Evolutionary conservation across 2,113 vertebrate species (phyloP).

Genomic region (Xenopus borealis): DNA sequence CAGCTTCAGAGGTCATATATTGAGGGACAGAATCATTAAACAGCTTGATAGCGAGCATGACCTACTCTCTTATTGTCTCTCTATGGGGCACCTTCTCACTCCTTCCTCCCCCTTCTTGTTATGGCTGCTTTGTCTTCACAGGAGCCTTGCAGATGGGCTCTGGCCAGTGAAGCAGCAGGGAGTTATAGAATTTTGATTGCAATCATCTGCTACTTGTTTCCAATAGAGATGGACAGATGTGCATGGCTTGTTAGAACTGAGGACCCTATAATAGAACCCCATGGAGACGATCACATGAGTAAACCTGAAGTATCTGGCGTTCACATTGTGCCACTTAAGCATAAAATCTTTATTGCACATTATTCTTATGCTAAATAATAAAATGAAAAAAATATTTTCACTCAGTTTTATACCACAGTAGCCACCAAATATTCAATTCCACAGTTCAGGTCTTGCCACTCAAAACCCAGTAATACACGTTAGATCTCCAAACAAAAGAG

Average conservation of each 20-base stretch:
- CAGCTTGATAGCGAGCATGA: constrained; percentile 1
- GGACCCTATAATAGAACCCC: constrained; percentile 26
- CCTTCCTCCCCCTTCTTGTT: not conserved
- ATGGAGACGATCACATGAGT: not conserved
- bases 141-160: constrained; percentile 3
- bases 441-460: too few relatives aligned
- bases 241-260: not conserved
- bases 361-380: too few relatives aligned
- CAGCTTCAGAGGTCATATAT: constrained; percentile 4
- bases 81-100: not conserved
- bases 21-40: constrained; percentile 3
- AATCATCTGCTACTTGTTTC: constrained; percentile 38
- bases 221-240: constrained; percentile 29
- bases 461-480: too few relatives aligned
- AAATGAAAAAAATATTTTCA: too few relatives aligned
- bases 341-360: too few relatives aligned
- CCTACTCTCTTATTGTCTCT: not conserved
- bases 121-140: not conserved
- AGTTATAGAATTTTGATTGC: constrained; percentile 28
- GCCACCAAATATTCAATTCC: too few relatives aligned
- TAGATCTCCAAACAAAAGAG: too few relatives aligned
- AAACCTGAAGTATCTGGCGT: not conserved
- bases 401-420: too few relatives aligned
- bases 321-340: not conserved
- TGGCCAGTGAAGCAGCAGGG: constrained; percentile 24